These are phyloP conservation scores for Leptinotarsa juncta DNA, from an alignment of 2,888 invertebrate genomes.

Conservation along the genomic window DNA sequence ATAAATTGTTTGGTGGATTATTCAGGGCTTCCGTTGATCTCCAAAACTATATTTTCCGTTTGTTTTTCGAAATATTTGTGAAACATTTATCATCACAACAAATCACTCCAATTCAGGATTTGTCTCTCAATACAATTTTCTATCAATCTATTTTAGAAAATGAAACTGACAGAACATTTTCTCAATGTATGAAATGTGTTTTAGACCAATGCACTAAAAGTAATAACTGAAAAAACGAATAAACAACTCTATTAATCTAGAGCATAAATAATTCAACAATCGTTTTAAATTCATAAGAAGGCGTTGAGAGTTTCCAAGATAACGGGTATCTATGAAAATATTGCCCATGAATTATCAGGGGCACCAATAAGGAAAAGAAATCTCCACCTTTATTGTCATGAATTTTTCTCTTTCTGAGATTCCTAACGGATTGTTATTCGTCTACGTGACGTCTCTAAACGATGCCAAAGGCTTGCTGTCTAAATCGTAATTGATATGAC, in stretches of 20 bases:
- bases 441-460: not conserved
- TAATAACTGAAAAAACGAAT: too few species aligned
- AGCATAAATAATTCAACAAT: constrained; percentile 26
- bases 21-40: constrained; percentile 4
- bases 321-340: not conserved
- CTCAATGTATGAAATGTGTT: too few species aligned
- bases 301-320: constrained; percentile 16
- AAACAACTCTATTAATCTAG: not conserved
- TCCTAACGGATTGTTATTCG: not conserved
- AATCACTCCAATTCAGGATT: not conserved
- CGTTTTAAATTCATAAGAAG: constrained; percentile 21
- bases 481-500: not conserved
- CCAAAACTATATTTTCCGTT: not conserved
- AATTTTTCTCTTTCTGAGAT: not conserved
- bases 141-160: too few species aligned
- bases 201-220: too few species aligned
- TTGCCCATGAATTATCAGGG: not conserved
- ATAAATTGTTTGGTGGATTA: constrained; percentile 5
- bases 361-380: not conserved
- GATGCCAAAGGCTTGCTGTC: not conserved
- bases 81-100: not conserved
- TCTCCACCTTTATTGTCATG: not conserved
- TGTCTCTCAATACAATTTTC: not conserved
- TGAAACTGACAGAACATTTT: too few species aligned
- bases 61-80: not conserved